Evolutionary conservation across 1,140 invertebrate species (phyloP), one percentile per base, ranked within the genome.

Genomic region (Lasioglossum albipes): DNA sequence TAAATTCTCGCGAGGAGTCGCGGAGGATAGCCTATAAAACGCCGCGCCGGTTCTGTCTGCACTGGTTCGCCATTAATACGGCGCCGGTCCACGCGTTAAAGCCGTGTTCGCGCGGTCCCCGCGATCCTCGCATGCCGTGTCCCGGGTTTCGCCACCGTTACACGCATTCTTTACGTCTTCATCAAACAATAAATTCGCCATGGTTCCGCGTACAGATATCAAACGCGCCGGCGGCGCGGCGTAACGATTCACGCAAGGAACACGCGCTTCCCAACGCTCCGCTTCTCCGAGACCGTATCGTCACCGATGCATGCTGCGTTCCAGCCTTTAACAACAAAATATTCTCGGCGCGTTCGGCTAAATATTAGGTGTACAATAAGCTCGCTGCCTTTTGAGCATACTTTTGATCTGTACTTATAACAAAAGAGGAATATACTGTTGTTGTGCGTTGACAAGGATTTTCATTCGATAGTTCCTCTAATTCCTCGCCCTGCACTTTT

Each of bases 121-220:
- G 41, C 65, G 31, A 70, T 80, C n/a, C 61, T 52, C 45, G 62
- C 62, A 41, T 45, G 45, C 31, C 64, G 45, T 13, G 75, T 41
- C 45, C 57, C 72, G 31, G 9, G 36, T 22, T 79, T 52, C 31
- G 41, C 52, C 31, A 77, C 57, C 79, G 83, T 86, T 78, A 80
- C 68, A 20, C 31, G 68, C 62, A 49, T 85, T 79, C 67, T 59
- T 85, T 85, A 72, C 42, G 31, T 73, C 75, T 83, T 86, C 45
- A 79, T 85, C 65, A 27, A 64, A 61, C 54, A 80, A 82, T 81
- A 84, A 85, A 85, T 66, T 81, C n/a, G 66, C 41, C 66, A 45
- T 45, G 52, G 45, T 18, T 6, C 36, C 42, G 49, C 62, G 49
- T n/a, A 70, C n/a, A 22, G 12, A 41, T 67, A 74, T 67, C 41